phyloP scores from a whole-genome alignment of 2,888 invertebrate genomes.

The Candidula unifasciata region DNA sequence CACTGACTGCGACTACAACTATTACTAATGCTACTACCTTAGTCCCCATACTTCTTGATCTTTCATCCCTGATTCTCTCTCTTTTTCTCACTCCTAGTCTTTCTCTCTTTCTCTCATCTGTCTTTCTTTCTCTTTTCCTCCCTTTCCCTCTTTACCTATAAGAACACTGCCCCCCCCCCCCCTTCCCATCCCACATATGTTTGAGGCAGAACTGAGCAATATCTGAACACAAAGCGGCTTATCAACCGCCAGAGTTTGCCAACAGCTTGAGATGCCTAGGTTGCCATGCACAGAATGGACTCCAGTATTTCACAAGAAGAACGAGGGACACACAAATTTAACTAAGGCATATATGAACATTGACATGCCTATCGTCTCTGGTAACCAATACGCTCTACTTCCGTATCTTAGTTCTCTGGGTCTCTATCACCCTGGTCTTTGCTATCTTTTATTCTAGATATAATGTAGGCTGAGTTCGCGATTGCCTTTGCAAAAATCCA shows the following conservation, averaged over 20 bases:
- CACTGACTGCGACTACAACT: not conserved
- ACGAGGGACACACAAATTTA: not conserved
- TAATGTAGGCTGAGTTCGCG: too few species aligned
- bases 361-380: not conserved
- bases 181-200: not conserved
- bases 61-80: not conserved
- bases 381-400: not conserved
- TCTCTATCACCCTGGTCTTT: too few species aligned
- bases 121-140: not conserved
- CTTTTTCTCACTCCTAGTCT: not conserved
- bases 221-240: slow-evolving; percentile 12
- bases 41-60: not conserved
- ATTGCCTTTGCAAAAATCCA: too few species aligned
- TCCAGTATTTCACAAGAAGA: not conserved
- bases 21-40: not conserved
- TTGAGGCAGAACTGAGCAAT: slow-evolving; percentile 10
- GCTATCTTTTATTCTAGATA: too few species aligned
- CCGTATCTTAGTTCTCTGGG: too few species aligned
- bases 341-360: not conserved
- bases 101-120: slow-evolving; percentile 3
- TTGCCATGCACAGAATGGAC: slow-evolving; percentile 10
- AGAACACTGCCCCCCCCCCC: not conserved
- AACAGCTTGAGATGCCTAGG: slow-evolving; percentile 35
- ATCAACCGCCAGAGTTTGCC: slow-evolving; percentile 34
- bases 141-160: not conserved